Evolutionary conservation across 2,888 invertebrate species (phyloP), one percentile per base, ranked within the genome.

Genomic region (Apodemia duryi): DNA sequence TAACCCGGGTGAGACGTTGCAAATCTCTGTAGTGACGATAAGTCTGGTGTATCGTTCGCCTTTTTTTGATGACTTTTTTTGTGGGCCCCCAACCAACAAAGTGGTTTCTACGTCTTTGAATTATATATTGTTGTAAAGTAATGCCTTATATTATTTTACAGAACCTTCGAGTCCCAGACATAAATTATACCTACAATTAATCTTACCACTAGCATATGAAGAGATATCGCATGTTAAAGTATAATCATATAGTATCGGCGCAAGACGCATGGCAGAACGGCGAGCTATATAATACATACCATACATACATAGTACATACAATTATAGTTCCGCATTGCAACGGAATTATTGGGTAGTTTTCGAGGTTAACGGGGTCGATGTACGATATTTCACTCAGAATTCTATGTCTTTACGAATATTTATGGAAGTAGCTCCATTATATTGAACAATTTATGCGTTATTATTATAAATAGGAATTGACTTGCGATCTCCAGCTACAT

Each of bases 251-350:
- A 73, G 72, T 73, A 72, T 62, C 74, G 70, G 63, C 71, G 72
- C 73, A 74, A 73, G 70, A 75, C 75, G 29, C 57, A 66, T 70
- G 70, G 72, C 69, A 74, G 46, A 75, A 74, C 63, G 49, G 41
- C 57, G 43, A 64, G 67, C 80, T 77, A 4, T 2, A 81, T 84
- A 80, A 81, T 79, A 78, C 79, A 82, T 79, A 68, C 75, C 77
- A 73, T 57, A 57, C 29, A 29, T 29, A 57, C 54, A 54, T 75
- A 74, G 73, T 77, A 79, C 79, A 79, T 74, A 69, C 80, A 78
- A 78, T 80, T 78, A 79, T 76, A 70, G 77, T 83, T 82, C 82
- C 82, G 80, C 82, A 81, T 82, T 81, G 80, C 79, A 72, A 75
- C 77, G 74, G 75, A 74, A 78, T 81, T 80, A 79, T 80, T 77